Percentiles rank a stretch among this genome's conserved stretches.
phyloP scores from a whole-genome alignment of 2,797 vertebrate genomes.

The Cryptoblepharus egeriae region DNA sequence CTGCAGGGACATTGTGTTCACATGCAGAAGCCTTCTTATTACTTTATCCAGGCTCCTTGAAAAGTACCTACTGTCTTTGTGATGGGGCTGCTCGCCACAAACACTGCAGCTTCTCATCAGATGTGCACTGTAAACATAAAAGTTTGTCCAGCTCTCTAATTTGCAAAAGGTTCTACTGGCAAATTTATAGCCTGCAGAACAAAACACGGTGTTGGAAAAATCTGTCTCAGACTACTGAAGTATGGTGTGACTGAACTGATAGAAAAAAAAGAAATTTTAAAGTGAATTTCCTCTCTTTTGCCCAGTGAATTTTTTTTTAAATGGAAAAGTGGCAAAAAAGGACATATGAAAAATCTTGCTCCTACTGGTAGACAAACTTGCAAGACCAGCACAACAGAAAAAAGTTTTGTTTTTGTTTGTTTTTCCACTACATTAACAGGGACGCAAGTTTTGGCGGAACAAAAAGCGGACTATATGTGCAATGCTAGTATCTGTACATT shows the following conservation, averaged over 20 bases:
- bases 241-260: slow-evolving; percentile 63
- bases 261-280: slow-evolving; percentile 78
- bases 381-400: slow-evolving; percentile 92
- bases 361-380: slow-evolving; percentile 88
- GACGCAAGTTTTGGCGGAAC: slow-evolving; percentile 91
- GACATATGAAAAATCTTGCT: slow-evolving; percentile 75
- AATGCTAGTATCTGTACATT: slow-evolving; percentile 99
- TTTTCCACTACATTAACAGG: slow-evolving; percentile 95
- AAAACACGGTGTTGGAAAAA: slow-evolving; percentile 77
- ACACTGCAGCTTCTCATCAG: slow-evolving; percentile 59
- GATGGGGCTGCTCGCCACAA: slow-evolving; percentile 65
- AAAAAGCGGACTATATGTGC: slow-evolving; percentile 95
- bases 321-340: slow-evolving; percentile 63
- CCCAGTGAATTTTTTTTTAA: slow-evolving; percentile 70
- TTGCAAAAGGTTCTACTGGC: slow-evolving; percentile 69
- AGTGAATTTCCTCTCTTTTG: slow-evolving; percentile 70
- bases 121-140: slow-evolving; percentile 69
- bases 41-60: slow-evolving; percentile 65
- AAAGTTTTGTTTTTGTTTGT: slow-evolving; percentile 83
- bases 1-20: slow-evolving; percentile 65
- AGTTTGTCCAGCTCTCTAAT: slow-evolving; percentile 69
- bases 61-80: slow-evolving; percentile 65
- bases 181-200: slow-evolving; percentile 70
- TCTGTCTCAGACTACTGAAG: slow-evolving; percentile 38
- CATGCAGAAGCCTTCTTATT: slow-evolving; percentile 69